phyloP scores from a whole-genome alignment of 2,888 invertebrate species.

The Hemithea aestivaria region DNA sequence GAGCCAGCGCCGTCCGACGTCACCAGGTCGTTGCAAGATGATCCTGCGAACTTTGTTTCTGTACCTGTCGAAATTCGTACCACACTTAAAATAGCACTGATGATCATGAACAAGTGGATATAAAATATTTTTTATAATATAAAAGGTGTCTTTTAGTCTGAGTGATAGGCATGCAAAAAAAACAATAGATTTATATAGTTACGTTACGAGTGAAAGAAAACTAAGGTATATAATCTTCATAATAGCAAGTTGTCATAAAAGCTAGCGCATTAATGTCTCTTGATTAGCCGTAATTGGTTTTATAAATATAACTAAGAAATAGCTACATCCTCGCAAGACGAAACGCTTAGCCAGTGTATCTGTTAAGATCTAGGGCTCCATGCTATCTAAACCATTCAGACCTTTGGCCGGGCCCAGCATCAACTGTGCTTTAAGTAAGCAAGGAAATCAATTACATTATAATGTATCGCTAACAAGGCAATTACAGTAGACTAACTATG shows the following conservation, averaged over 20 bases:
- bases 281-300: too few relatives aligned
- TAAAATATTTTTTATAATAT: too few relatives aligned
- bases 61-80: conserved; percentile 78
- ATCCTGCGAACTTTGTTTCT: conserved; percentile 96
- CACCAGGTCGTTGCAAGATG: conserved; percentile 97
- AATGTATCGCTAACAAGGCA: conserved; percentile 29
- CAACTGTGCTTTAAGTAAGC: conserved; percentile 10
- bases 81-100: conserved; percentile 18
- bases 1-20: conserved; percentile 92
- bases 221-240: too few relatives aligned
- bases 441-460: conserved; percentile 18
- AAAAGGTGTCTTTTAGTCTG: too few relatives aligned
- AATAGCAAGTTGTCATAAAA: too few relatives aligned
- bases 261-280: too few relatives aligned
- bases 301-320: too few relatives aligned
- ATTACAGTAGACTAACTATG: conserved; percentile 25
- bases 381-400: conserved; percentile 11
- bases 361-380: conserved; percentile 2
- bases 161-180: too few relatives aligned
- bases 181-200: too few relatives aligned
- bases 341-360: too few relatives aligned
- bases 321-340: too few relatives aligned
- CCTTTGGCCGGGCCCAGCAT: conserved; percentile 8
- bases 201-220: too few relatives aligned
- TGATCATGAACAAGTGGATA: conserved; percentile 6